These are phyloP conservation scores for Acleris holmiana DNA, from an alignment of 2,888 invertebrate genomes.

Conservation along the genomic window DNA sequence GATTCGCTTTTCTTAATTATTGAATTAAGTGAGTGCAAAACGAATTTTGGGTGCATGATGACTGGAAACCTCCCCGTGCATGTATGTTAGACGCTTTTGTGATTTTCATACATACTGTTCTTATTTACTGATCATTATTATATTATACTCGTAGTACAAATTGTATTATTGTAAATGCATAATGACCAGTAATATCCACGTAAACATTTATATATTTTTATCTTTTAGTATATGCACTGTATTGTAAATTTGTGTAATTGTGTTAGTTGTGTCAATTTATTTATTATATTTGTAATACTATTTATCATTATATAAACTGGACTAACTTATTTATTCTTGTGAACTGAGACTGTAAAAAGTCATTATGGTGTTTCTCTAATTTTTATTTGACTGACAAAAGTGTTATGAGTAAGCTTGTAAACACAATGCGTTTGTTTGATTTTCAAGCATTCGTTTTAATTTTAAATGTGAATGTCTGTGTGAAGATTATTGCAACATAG, in stretches of 20 bases:
- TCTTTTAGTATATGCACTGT: constrained; percentile 23
- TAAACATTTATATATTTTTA: constrained; percentile 25
- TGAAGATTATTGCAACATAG: no score
- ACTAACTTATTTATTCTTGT: not conserved
- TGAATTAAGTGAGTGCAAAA: constrained; percentile 14
- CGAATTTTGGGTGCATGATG: constrained; percentile 33
- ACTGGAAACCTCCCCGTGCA: constrained; percentile 39
- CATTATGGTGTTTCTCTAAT: no score
- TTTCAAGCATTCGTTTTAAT: no score
- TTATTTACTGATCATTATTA: constrained; percentile 27
- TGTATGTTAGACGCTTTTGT: constrained; percentile 38
- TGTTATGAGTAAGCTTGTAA: no score
- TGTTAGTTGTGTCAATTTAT: constrained; percentile 21
- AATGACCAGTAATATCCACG: constrained; percentile 17
- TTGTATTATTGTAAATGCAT: not conserved
- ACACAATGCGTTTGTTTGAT: no score
- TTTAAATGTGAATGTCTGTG: no score
- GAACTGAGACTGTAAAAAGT: not conserved
- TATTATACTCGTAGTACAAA: not conserved
- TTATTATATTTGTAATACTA: not conserved
- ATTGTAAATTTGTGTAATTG: constrained; percentile 10
- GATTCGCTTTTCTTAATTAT: constrained; percentile 14
- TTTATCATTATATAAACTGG: not conserved
- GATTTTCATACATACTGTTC: constrained; percentile 17
- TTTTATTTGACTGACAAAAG: no score